Base-by-base conservation (phyloP, 2,113 vertebrate genomes). In the Cyprinodon brontotheroides region DNA sequence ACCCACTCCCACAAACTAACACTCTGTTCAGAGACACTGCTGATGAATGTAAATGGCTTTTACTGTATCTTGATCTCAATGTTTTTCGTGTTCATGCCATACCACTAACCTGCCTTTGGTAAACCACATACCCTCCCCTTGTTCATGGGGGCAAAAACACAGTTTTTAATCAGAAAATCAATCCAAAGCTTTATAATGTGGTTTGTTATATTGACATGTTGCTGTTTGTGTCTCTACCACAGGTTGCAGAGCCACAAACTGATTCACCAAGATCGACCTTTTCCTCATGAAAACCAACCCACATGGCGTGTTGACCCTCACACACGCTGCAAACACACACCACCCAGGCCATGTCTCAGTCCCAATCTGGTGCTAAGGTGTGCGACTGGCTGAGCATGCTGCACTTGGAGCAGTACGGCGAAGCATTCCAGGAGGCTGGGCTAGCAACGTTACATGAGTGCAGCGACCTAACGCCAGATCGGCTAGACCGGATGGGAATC, bases 371-470 rank as follows among this genome's bases (percentile, higher is more conserved):
- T 0, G 70, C 64, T 10, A 88, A 92, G 0, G 93, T 98, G 65
- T 84, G 80, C 0, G 91, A 95, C 73, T 99, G 97, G 97, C 92
- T 99, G 3, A 91, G 86, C 0, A 85, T 92, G 0, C 91, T 99
- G 43, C 96, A 94, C 37, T 94, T 99, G 2, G 96, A 98, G 45
- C 97, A 97, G 89, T 98, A 99, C n/a, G 70, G 74, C 0, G 79
- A 90, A 0, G 88, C 76, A 29, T 98, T 99, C 57, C 91, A 90
- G 64, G 91, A 81, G 15, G 86, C 88, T 0, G 94, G 94, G 0
- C 87, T 97, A 29, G 6, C 77, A 20, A 89, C 85, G 0, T 80
- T 96, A 14, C 70, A 79, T 3, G 95, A 97, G 4, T 97, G 96
- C 86, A 93, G 80, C 53, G 83, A 72, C 40, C 91, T 98, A 75